Percentiles rank a stretch among this genome's conserved stretches.
Conservation (phyloP, 92 coral and sea anemone species). For the Palythoa grandis region DNA sequence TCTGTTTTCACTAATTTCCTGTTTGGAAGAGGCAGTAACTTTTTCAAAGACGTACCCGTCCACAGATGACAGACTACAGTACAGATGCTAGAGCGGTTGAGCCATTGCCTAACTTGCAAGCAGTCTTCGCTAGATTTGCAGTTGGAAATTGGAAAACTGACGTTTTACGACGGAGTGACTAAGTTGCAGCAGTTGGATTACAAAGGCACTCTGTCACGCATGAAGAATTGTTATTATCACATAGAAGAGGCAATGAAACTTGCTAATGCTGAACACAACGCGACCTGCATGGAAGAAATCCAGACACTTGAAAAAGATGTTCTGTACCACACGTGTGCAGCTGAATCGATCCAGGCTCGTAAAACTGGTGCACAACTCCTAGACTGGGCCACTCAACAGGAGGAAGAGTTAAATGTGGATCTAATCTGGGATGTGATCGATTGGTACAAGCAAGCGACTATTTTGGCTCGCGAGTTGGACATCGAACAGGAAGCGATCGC, state of each 20-base stretch:
- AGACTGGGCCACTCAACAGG: constrained; percentile 55
- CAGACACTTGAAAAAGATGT: constrained; percentile 70
- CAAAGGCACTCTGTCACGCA: constrained; percentile 73
- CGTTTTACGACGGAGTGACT: constrained; percentile 79
- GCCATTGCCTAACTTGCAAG: constrained; percentile 19
- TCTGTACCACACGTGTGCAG: constrained; percentile 69
- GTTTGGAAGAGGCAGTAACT: constrained; percentile 66
- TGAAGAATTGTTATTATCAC: constrained; percentile 86
- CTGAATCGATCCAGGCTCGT: constrained; percentile 87
- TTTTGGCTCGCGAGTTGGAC: constrained; percentile 84
- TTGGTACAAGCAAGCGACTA: constrained; percentile 85
- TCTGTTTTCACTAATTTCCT: constrained; percentile 56
- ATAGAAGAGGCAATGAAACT: constrained; percentile 83
- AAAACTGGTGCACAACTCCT: constrained; percentile 68
- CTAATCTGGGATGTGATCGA: constrained; percentile 89
- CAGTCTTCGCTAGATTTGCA: constrained; percentile 54
- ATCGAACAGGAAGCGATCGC: constrained; percentile 93
- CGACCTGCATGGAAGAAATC: constrained; percentile 48
- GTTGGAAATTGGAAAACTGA: constrained; percentile 56
- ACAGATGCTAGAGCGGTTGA: constrained; percentile 49
- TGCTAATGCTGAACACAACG: constrained; percentile 26
- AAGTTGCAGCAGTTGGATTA: constrained; percentile 70
- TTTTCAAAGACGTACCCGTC: constrained; percentile 46
- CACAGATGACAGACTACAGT: constrained; percentile 49
- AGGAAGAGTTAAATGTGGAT: constrained; percentile 77